Percentiles rank a stretch among this genome's conserved stretches.
Conservation (phyloP, 2,888 invertebrate species). For the Artemia sinica region DNA sequence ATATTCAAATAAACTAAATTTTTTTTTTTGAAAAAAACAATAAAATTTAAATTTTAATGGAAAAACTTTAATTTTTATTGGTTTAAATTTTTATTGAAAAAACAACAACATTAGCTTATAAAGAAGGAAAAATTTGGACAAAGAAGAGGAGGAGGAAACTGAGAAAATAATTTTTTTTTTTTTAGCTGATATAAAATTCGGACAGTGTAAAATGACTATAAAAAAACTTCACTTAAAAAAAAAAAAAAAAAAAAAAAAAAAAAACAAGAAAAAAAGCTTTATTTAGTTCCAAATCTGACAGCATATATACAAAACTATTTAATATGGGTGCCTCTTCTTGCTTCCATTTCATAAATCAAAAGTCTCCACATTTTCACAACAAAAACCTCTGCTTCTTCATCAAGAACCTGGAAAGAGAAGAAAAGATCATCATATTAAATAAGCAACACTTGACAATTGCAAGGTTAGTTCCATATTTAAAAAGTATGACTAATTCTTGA, state of each 20-base stretch:
- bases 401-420: conserved; percentile 58
- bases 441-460: too few species aligned
- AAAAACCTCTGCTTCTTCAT: conserved; percentile 99
- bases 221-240: background rate
- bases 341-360: conserved; percentile 97
- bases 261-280: background rate
- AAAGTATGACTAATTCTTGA: too few species aligned
- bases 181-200: background rate
- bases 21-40: too few species aligned
- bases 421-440: conserved; percentile 1
- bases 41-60: too few species aligned
- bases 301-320: conserved; percentile 34
- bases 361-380: conserved; percentile 99
- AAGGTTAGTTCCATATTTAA: too few species aligned
- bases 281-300: background rate
- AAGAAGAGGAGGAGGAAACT: background rate
- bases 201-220: background rate
- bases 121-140: background rate
- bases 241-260: too few species aligned
- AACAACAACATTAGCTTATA: background rate
- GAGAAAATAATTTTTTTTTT: too few species aligned
- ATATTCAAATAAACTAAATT: too few species aligned
- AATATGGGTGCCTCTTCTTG: conserved; percentile 80
- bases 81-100: too few species aligned
- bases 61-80: too few species aligned